Evolutionary conservation across 2,888 invertebrate genomes (phyloP), one percentile per base, ranked within the genome.

Genomic region (Agrochola litura): DNA sequence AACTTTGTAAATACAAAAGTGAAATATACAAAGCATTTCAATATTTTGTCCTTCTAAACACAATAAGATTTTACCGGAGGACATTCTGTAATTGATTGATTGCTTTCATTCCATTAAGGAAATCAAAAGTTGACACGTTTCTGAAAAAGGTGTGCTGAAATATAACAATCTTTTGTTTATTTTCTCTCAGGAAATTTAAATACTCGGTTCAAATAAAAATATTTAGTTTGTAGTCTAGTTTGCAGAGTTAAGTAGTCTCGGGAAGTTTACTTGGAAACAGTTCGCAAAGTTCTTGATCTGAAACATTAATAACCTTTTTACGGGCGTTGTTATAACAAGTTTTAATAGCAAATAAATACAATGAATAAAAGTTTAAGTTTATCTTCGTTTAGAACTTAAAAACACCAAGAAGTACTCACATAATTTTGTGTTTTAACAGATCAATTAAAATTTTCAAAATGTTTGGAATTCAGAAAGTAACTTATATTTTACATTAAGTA

Each of bases 301-400:
- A 87, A 89, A 89, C 84, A 88, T 88, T 90, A 89, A 90, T 89
- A 89, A 90, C 83, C 83, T 89, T 88, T 90, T 89, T 83, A 88
- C 86, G 73, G 84, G 68, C 72, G 78, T 74, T 85, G 75, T 88
- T 85, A 43, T 58, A 75, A 70, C 65, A 80, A 79, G 65, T 86
- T 85, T 84, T 88, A 85, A 76, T 76, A 67, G 70, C 74, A 85
- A 81, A 84, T 79, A 74, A 70, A 82, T 71, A 77, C 64, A 67
- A 78, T 77, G 63, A 78, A 78, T 73, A 76, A 70, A 77, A 80
- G 68, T 65, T 63, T 25, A 67, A 74, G 46, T 60, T 69, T 73
- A 67, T 77, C 41, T 81, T 64, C 25, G 60, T 68, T 73, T 56
- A 19, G 49, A 63, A 70, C 63, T 61, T 84, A 12, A 61, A 77